A percentile compares a stretch with the other conserved stretches of the same genome.
Evolutionary conservation across 2,888 invertebrate genomes (phyloP).

Genomic region (Phalangium opilio): DNA sequence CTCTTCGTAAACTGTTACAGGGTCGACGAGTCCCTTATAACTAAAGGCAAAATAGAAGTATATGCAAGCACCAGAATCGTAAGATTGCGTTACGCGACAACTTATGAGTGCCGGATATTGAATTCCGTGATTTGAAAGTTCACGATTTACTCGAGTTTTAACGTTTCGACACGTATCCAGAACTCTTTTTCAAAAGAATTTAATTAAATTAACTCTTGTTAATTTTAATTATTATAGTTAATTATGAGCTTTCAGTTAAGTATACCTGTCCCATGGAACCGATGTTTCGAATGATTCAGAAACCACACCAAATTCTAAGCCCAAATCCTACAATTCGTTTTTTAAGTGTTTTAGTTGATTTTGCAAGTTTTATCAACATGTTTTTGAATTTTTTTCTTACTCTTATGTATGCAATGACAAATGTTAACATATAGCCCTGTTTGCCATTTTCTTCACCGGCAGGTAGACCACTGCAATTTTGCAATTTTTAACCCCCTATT

Average conservation of each 20-base stretch:
- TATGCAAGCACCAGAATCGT: constrained; percentile 91
- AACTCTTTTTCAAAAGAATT: constrained; percentile 37
- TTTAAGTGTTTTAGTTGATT: neutral
- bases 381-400: constrained; percentile 36
- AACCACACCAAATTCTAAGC: constrained; percentile 66
- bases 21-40: constrained; percentile 31
- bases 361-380: neutral
- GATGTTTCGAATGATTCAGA: constrained; percentile 98
- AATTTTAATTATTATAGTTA: no score
- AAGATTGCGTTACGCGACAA: constrained; percentile 84
- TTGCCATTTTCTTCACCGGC: constrained; percentile 89
- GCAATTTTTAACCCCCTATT: no score
- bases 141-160: constrained; percentile 54
- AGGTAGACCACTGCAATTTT: constrained; percentile 65
- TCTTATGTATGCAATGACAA: constrained; percentile 93
- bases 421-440: constrained; percentile 88
- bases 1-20: constrained; percentile 19
- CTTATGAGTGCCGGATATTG: constrained; percentile 47
- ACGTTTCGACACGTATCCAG: constrained; percentile 71
- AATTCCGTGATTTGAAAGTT: constrained; percentile 39
- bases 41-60: constrained; percentile 88
- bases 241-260: neutral
- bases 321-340: constrained; percentile 54
- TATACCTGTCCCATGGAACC: constrained; percentile 71
- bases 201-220: no score